phyloP scores from a whole-genome alignment of 1,140 invertebrate species.

The Zeugodacus cucurbitae region DNA sequence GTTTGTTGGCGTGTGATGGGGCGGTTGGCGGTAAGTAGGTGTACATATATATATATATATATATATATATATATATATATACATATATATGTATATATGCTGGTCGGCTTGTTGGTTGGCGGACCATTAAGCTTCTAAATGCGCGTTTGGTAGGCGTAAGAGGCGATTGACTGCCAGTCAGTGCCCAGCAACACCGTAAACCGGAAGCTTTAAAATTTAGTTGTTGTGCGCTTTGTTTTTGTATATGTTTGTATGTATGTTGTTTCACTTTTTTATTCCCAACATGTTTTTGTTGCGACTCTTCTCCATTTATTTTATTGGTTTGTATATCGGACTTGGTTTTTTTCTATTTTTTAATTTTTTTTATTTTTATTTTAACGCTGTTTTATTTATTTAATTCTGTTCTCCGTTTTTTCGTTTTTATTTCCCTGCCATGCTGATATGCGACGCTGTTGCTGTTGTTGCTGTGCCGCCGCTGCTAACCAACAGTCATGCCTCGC shows the following conservation, averaged over 20 bases:
- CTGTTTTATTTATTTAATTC: background rate
- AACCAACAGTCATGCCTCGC: conserved; percentile 1
- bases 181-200: conserved; percentile 10
- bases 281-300: background rate
- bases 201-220: conserved; percentile 34
- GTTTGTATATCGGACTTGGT: background rate
- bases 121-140: conserved; percentile 21
- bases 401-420: background rate
- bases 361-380: background rate
- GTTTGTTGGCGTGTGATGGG: background rate
- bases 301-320: conserved; percentile 1
- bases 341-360: background rate
- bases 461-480: background rate
- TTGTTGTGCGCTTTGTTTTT: too few relatives aligned
- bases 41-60: background rate
- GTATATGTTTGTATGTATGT: background rate
- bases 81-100: background rate
- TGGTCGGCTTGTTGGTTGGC: conserved; percentile 18
- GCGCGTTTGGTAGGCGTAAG: conserved; percentile 18
- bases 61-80: background rate
- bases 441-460: background rate
- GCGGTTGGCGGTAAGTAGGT: background rate
- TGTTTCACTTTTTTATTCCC: background rate
- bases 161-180: background rate
- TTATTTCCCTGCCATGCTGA: background rate